Percentiles rank a stretch among this genome's conserved stretches.
These are phyloP conservation scores for Rhinogobius similis DNA, from an alignment of 2,113 vertebrate genomes.

Conservation along the genomic window DNA sequence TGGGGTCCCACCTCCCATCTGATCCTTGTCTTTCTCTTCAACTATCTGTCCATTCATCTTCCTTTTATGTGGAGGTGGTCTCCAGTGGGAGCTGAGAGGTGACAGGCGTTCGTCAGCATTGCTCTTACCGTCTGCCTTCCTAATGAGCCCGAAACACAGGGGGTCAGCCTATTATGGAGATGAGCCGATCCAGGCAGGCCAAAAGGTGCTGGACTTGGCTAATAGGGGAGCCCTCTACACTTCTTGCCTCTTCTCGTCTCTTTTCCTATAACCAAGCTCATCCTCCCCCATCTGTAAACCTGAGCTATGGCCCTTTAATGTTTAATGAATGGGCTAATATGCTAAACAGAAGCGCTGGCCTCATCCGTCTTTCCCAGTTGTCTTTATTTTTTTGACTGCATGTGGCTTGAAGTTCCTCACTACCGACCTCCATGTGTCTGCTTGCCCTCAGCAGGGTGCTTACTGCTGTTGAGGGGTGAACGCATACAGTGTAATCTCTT, in stretches of 20 bases:
- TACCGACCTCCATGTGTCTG: background rate
- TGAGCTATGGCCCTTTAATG: conserved; percentile 12
- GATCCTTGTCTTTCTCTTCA: conserved; percentile 27
- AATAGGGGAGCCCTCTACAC: conserved; percentile 71
- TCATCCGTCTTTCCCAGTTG: conserved; percentile 21
- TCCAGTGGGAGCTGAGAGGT: conserved; percentile 57
- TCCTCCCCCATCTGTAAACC: conserved; percentile 37
- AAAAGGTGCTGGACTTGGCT: conserved; percentile 80
- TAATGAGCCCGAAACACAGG: conserved; percentile 84
- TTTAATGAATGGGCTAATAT: conserved; percentile 50
- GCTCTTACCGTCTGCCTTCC: conserved; percentile 78
- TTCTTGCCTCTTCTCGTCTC: conserved; percentile 50
- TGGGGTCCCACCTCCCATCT: conserved; percentile 35
- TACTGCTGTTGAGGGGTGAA: background rate
- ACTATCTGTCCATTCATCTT: conserved; percentile 48
- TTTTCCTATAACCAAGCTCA: conserved; percentile 19
- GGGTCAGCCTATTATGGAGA: conserved; percentile 87
- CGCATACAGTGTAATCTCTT: background rate
- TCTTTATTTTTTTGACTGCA: conserved; percentile 44
- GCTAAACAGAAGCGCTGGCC: conserved; percentile 45
- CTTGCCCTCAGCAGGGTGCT: background rate
- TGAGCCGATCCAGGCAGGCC: conserved; percentile 75
- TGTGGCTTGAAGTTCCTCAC: conserved; percentile 53
- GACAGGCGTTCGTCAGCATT: conserved; percentile 59
- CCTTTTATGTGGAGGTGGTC: conserved; percentile 57